Base-by-base conservation (phyloP, 2,888 invertebrate species). In the Dolichomitus sp. region DNA sequence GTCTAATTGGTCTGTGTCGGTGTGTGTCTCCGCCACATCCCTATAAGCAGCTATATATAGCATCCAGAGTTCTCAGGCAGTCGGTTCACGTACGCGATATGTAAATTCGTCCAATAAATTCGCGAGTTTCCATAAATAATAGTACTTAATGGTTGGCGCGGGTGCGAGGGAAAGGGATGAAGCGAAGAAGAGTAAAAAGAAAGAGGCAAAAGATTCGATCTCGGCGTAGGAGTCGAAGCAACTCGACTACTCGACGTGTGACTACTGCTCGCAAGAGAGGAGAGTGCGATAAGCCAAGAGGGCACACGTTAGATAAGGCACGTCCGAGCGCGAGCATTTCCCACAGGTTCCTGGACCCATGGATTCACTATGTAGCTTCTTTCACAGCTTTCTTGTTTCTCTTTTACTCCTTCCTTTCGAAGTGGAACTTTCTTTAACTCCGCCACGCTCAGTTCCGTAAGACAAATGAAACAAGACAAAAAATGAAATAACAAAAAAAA, bases 291-390 rank as follows among this genome's bases (percentile, higher is more conserved):
- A 84, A 84, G 80, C 57, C 61, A 19, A 33, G 59, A 59, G 66
- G 17, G 76, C 76, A 84, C 70, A 77, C 70, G 83, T 78, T 77
- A 73, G 86, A 86, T 85, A 86, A 85, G 84, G 69, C 83, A 85
- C 83, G 80, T 82, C 80, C 78, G 74, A 85, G 74, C 68, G 83
- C 81, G 66, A 82, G 82, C 86, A 86, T 86, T 85, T 84, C 76
- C 85, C 83, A 81, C 81, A 77, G 80, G 63, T 73, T 80, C 66
- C 54, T 52, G 74, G 73, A 57, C 19, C 37, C 59, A 40, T 48
- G 23, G 40, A 69, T 69, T 37, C 69, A 69, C 54, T 37, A n/a
- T 23, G 14, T 40, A 40, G 52, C 52, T 69, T 69, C 37, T 54
- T 52, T 54, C 69, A 52, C 50, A 48, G 48, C 66, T 66, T 19